These are phyloP conservation scores for Polypterus senegalus DNA, from an alignment of 2,113 vertebrate species.

Conservation along the genomic window DNA sequence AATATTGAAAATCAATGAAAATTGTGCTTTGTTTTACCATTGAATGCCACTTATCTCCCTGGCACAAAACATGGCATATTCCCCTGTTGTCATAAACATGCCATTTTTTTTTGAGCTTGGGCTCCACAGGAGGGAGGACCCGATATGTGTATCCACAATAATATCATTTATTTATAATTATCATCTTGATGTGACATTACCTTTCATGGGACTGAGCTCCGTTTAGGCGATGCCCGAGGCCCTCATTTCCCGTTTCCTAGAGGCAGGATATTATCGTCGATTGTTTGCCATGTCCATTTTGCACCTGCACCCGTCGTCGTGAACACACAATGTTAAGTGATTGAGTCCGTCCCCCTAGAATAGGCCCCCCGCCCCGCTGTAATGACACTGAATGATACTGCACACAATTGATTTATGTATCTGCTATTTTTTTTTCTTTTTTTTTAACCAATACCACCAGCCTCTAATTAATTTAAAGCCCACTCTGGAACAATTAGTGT, in stretches of 20 bases:
- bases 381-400: slow-evolving; percentile 45
- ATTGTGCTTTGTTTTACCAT: no score
- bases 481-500: slow-evolving; percentile 63
- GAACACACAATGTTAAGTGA: slow-evolving; percentile 41
- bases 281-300: slow-evolving; percentile 46
- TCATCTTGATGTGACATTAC: slow-evolving; percentile 42
- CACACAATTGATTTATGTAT: slow-evolving; percentile 59
- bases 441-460: slow-evolving; percentile 36
- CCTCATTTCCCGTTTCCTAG: slow-evolving; percentile 60
- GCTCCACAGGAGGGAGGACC: no score
- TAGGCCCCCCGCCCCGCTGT: slow-evolving; percentile 36
- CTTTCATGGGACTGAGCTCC: slow-evolving; percentile 47
- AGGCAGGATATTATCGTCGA: slow-evolving; percentile 67
- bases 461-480: slow-evolving; percentile 80
- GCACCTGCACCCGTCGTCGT: slow-evolving; percentile 62
- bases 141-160: no score
- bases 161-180: slow-evolving; percentile 55
- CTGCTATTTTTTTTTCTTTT: slow-evolving; percentile 55
- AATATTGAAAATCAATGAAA: no score
- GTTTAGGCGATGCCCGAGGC: slow-evolving; percentile 47
- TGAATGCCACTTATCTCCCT: no score
- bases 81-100: slow-evolving; percentile 22
- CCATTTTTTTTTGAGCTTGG: slow-evolving; percentile 38
- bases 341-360: slow-evolving; percentile 50
- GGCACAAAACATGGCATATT: no score